Base-by-base conservation (phyloP, 2,113 vertebrate species). In the Centropus bengalensis region DNA sequence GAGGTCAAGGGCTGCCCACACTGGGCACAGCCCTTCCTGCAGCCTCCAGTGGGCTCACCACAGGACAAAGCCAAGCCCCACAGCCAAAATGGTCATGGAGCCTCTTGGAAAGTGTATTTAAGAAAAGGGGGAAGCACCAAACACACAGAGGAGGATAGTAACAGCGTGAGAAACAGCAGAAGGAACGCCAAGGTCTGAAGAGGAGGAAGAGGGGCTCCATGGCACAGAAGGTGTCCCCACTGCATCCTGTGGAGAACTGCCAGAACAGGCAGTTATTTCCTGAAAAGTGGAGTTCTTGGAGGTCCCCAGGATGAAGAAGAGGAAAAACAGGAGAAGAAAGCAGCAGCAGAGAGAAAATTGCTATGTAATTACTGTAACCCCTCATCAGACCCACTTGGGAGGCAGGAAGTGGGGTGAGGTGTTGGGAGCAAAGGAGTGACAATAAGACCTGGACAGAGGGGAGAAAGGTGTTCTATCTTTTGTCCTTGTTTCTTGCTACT, bases 31-130 rank as follows among this genome's bases (percentile, higher is more conserved):
- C 8, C 5, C 2, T 26, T 56, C 6, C 40, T 36, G 51, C 45
- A 69, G 42, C 32, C 47, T n/a, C 19, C 60, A 67, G 2, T 1
- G 3, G 60, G 51, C 19, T 9, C 38, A 70, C 5, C 0, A 0
- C n/a, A 66, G 4, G 28, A 28, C 24, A 71, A 8, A 68, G 63
- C 49, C 8, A 4, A 74, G 19, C 5, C 33, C 15, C 22, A 36
- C n/a, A 40, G 63, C 30, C 30, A 76, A 2, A 7, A 32, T 1
- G 10, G 23, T 1, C 0, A 24, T 28, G 10, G 3, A 70, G 8
- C 9, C 38, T 70, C 56, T 54, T 12, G 13, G 22, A 20, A 70
- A 81, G n/a, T 12, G 13, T 17, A 56, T 26, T 79, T 55, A n/a
- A 51, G 30, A 36, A 82, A 70, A 19, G 16, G 2, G 21, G 27